Evolutionary conservation across 2,797 vertebrate genomes (phyloP).

Genomic region (Kryptolebias ocellatus): DNA sequence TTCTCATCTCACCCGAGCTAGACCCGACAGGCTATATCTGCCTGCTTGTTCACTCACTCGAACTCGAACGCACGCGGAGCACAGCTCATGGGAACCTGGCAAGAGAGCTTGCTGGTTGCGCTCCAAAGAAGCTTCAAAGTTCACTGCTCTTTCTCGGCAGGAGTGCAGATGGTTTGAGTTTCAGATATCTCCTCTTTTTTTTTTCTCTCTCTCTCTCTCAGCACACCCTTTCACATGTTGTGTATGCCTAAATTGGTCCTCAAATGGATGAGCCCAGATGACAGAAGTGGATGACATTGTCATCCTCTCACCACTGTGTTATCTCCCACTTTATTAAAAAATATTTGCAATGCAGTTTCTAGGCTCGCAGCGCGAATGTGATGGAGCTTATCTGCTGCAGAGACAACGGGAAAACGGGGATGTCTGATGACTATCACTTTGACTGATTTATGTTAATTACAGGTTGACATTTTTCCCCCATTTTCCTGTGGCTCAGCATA

Average conservation of each 20-base stretch:
- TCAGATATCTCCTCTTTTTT: slow-evolving; percentile 35
- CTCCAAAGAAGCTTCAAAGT: slow-evolving; percentile 69
- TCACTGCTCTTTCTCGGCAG: slow-evolving; percentile 63
- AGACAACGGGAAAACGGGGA: slow-evolving; percentile 41
- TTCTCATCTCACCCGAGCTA: slow-evolving; percentile 55
- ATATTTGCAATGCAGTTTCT: slow-evolving; percentile 66
- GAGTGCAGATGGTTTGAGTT: slow-evolving; percentile 37
- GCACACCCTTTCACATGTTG: slow-evolving; percentile 38
- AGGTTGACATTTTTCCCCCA: no score
- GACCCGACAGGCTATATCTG: slow-evolving; percentile 52
- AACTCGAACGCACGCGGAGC: slow-evolving; percentile 51
- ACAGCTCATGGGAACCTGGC: slow-evolving; percentile 57
- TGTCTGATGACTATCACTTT: no score
- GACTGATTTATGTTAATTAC: no score
- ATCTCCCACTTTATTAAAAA: slow-evolving; percentile 47
- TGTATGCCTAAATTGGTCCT: slow-evolving; percentile 40
- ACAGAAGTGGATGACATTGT: slow-evolving; percentile 44
- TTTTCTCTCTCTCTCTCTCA: background rate
- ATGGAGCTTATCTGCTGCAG: slow-evolving; percentile 46
- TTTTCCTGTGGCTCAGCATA: no score
- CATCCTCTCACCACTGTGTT: slow-evolving; percentile 38
- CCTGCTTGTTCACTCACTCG: slow-evolving; percentile 49
- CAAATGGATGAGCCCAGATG: slow-evolving; percentile 44
- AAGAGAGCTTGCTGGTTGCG: slow-evolving; percentile 55
- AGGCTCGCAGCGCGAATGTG: slow-evolving; percentile 44